Base-by-base conservation (phyloP, 2,888 invertebrate genomes). In the Drosophila ezoana region DNA sequence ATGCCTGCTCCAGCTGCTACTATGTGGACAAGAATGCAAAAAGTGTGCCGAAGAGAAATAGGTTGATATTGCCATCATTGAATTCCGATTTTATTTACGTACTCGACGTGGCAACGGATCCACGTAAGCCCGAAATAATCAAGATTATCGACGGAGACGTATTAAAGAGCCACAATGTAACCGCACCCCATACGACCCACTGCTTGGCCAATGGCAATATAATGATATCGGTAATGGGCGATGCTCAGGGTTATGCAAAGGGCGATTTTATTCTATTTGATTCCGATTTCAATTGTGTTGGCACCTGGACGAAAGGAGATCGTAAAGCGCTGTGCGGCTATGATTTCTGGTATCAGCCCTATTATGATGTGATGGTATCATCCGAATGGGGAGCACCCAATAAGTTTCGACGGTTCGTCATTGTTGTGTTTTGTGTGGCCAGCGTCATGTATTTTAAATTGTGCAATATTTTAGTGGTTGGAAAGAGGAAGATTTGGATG, bases 301-400 rank as follows among this genome's bases (percentile, higher is more conserved):
- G 95, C 10, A 94, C 95, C 0, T 97, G 97, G 97, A 95, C 95
- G 0, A 94, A 94, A 67, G 95, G 96, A 0, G 90, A 93, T 0
- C 74, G 66, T 0, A 90, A 91, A n/a, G 95, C 96, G 0, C 92
- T 94, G 56, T 97, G 96, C 81, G 97, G 97, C 5, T 99, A 99
- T 91, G 99, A 99, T 92, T 99, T 97, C 91, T 99, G 99, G 99
- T 99, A 99, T 91, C 98, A 99, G 90, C 99, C 99, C 0, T 95
- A 96, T 84, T 96, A 96, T 86, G 97, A 99, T 92, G 95, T 97
- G 0, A 96, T 99, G 95, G 93, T 98, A 20, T 95, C 98, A 13
- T 94, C 96, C 0, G 98, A 98, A 93, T 99, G 98, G 98, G 98
- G 97, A 0, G 94, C 95, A 0, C 99, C 99, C 0, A 95, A 95